phyloP scores from a whole-genome alignment of 2,888 invertebrate genomes.

The Ferrisia virgata region DNA sequence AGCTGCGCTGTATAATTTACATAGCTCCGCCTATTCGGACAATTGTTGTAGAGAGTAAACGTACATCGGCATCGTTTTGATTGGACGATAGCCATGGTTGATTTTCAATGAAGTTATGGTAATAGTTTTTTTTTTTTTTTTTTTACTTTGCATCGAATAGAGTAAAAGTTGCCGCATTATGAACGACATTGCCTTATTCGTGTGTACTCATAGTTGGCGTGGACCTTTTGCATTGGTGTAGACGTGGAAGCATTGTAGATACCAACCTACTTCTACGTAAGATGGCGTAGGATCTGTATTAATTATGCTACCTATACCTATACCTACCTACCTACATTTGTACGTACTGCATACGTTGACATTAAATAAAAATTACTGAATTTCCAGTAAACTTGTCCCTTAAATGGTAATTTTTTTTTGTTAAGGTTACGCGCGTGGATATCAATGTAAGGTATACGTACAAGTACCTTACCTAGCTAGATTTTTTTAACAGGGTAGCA shows the following conservation, averaged over 20 bases:
- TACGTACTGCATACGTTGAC: too few relatives aligned
- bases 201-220: not conserved
- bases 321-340: too few relatives aligned
- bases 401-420: not conserved
- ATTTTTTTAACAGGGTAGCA: not conserved
- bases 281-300: not conserved
- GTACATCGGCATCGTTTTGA: slow-evolving; percentile 28
- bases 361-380: not conserved
- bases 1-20: slow-evolving; percentile 34
- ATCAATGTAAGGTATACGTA: not conserved
- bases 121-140: not conserved
- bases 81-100: slow-evolving; percentile 31
- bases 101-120: not conserved
- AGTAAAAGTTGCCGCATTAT: not conserved
- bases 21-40: slow-evolving; percentile 40
- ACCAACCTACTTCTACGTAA: too few relatives aligned
- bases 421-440: not conserved
- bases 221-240: too few relatives aligned
- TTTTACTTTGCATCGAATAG: not conserved
- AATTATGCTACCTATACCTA: not conserved
- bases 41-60: slow-evolving; percentile 5
- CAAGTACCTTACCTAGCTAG: too few relatives aligned
- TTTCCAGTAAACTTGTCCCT: not conserved
- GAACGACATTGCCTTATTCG: not conserved
- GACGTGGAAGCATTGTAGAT: too few relatives aligned